Base-by-base conservation (phyloP, 2,888 invertebrate genomes). In the Sclerodermus sp. region DNA sequence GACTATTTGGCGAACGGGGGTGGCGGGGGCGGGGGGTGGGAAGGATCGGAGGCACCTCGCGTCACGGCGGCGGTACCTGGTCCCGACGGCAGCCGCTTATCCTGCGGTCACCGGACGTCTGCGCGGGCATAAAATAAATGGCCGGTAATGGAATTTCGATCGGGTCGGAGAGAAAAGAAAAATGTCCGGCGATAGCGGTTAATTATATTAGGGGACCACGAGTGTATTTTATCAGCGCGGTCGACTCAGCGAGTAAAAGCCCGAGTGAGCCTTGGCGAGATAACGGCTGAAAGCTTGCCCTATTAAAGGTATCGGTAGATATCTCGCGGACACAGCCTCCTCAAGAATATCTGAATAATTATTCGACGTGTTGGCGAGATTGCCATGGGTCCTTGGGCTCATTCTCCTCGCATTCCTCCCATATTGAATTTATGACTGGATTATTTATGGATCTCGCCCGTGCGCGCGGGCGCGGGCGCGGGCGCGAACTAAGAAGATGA, bases 241-340 rank as follows among this genome's bases (percentile, higher is more conserved):
- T 64, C 61, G 66, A 58, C 62, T 49, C 60, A 66, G 57, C 58
- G 67, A 64, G 70, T 74, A 74, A 74, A 72, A 66, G 71, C 70
- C 68, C 62, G 67, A 67, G 64, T 66, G 68, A 68, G 66, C 66
- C 71, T 68, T 63, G 64, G 62, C 58, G 64, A 70, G 74, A 75
- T 75, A 75, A 71, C 71, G 62, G 67, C 61, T 74, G 74, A 75
- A 75, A 74, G 74, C 74, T 73, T 74, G 74, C 71, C 67, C 74
- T 74, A 74, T 74, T 74, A 75, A 74, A 71, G 68, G 68, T 70
- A 73, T 73, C 72, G n/a, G n/a, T 71, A 68, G 73, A 74, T 71
- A 72, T 59, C 64, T 64, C 53, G 60, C 64, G n/a, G n/a, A n/a
- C n/a, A 71, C 70, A 68, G 70, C 73, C 67, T 70, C 67, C 67